Conservation (phyloP, 2,888 invertebrate species). For the Drosophila nigritarsus region DNA sequence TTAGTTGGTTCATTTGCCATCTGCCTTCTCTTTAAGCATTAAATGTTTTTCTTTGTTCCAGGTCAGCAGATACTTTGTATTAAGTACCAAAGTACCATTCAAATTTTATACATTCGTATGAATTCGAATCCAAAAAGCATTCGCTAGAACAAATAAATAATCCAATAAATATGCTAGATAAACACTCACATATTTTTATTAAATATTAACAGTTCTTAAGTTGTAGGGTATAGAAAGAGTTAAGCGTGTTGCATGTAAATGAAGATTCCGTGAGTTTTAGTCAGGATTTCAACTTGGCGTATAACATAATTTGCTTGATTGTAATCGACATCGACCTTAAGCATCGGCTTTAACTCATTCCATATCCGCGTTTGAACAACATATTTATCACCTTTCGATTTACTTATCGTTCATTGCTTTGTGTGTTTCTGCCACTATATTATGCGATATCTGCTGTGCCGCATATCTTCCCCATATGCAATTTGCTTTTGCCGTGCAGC, state of each 20-base stretch:
- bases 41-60: background rate
- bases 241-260: background rate
- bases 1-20: constrained; percentile 16
- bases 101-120: background rate
- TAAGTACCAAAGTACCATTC: background rate
- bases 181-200: background rate
- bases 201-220: background rate
- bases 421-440: background rate
- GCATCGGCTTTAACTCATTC: constrained; percentile 7
- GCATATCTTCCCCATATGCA: constrained; percentile 10
- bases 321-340: background rate
- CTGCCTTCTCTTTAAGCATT: constrained; percentile 5
- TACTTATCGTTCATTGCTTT: constrained; percentile 1
- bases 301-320: background rate
- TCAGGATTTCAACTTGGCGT: background rate
- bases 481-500: constrained; percentile 10
- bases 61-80: background rate
- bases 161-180: background rate
- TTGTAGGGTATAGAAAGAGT: background rate
- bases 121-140: background rate
- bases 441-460: constrained; percentile 20
- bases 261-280: background rate
- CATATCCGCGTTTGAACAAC: constrained; percentile 25
- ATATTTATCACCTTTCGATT: constrained; percentile 23
- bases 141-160: background rate